Percentiles rank a stretch among this genome's conserved stretches.
Conservation (phyloP, 2,113 vertebrate genomes). For the Zingel zingel region DNA sequence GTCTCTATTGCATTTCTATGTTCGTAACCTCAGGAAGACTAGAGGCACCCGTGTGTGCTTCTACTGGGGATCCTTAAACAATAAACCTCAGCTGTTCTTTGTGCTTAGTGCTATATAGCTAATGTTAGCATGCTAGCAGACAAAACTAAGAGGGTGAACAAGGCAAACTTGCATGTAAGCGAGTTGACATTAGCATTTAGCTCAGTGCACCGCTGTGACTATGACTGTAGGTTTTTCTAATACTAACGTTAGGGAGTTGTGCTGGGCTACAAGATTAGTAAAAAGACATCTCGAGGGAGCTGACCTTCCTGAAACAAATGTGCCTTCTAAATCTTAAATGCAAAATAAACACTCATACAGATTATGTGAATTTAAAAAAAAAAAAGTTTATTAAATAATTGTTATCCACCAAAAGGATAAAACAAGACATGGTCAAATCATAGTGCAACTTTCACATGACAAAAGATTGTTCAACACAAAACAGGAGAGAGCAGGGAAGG, state of each 20-base stretch:
- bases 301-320: not conserved
- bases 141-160: not conserved
- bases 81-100: not conserved
- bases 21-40: no score
- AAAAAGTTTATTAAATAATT: slow-evolving; percentile 72
- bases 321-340: not conserved
- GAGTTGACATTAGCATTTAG: not conserved
- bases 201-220: not conserved
- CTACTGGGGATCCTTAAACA: no score
- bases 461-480: slow-evolving; percentile 58
- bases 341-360: slow-evolving; percentile 13
- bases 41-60: no score
- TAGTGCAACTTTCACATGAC: slow-evolving; percentile 57
- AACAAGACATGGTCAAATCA: slow-evolving; percentile 52
- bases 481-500: slow-evolving; percentile 15
- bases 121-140: not conserved
- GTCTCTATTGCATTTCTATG: no score
- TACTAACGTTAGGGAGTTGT: not conserved
- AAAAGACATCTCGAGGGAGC: not conserved
- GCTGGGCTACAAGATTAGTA: not conserved
- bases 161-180: not conserved
- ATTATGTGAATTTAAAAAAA: slow-evolving; percentile 24
- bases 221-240: not conserved
- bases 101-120: not conserved
- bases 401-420: slow-evolving; percentile 47